Percentiles rank a stretch among this genome's conserved stretches.
Conservation (phyloP, 2,113 vertebrate species). For the Clinocottus analis region DNA sequence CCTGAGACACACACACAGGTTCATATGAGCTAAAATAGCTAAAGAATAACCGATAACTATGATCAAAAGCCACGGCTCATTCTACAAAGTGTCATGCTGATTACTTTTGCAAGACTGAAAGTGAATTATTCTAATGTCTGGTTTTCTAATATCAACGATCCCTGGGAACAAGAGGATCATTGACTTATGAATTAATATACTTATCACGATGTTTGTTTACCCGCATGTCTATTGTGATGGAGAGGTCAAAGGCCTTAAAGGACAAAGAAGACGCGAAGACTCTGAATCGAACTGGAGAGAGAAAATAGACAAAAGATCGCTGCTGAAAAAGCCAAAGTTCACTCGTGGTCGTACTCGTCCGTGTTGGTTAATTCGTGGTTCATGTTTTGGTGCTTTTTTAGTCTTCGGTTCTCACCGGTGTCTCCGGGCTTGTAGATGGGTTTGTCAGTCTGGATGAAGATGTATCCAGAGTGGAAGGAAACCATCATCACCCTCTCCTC, state of each 20-base stretch:
- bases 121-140: neutral
- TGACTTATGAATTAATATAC: neutral
- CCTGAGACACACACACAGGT: constrained; percentile 56
- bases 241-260: constrained; percentile 68
- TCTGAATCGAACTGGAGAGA: constrained; percentile 70
- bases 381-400: neutral
- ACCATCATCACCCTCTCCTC: constrained; percentile 63
- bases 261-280: constrained; percentile 70
- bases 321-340: neutral
- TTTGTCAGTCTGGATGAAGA: constrained; percentile 85
- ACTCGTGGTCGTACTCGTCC: too few relatives aligned
- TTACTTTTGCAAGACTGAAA: neutral
- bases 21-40: neutral
- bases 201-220: constrained; percentile 45
- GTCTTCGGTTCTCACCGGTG: constrained; percentile 51
- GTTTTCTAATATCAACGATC: neutral
- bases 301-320: neutral
- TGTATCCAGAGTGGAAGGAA: constrained; percentile 80
- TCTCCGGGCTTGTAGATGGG: constrained; percentile 84
- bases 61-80: neutral
- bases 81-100: neutral
- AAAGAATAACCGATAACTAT: neutral
- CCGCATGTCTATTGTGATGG: constrained; percentile 75
- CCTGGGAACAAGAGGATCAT: neutral
- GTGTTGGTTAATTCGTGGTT: neutral